These are phyloP conservation scores for Apodemus speciosus DNA, from an alignment of 2,113 vertebrate species.

Conservation along the genomic window DNA sequence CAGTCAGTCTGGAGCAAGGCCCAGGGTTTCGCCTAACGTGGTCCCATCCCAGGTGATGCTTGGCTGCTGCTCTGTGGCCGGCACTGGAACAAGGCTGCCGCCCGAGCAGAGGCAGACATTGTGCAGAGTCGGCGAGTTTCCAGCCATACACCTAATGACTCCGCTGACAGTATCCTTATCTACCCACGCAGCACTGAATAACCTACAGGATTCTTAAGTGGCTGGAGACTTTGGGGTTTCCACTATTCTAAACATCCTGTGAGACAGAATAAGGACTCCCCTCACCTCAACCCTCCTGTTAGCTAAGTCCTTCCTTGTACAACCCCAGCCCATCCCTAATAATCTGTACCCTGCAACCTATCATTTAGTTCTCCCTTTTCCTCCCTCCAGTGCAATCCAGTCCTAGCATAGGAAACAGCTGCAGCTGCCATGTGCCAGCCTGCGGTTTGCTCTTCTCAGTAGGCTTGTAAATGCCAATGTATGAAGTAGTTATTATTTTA, in stretches of 20 bases:
- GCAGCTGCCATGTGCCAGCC: background rate
- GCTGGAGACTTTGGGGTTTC: background rate
- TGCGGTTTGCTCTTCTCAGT: background rate
- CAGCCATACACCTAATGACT: background rate
- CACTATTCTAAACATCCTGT: background rate
- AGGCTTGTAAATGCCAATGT: constrained; percentile 4
- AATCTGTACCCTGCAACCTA: background rate
- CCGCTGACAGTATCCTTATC: background rate
- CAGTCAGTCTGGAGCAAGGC: background rate
- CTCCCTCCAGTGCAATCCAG: background rate
- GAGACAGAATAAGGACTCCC: background rate
- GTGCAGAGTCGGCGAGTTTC: background rate
- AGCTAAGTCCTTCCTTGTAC: background rate
- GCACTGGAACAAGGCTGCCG: background rate
- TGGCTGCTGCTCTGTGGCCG: background rate
- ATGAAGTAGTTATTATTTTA: constrained; percentile 13
- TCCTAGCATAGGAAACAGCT: constrained; percentile 18
- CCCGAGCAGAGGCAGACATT: background rate
- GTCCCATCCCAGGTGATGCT: background rate
- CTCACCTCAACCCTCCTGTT: background rate
- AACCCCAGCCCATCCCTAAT: background rate
- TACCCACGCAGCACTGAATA: background rate
- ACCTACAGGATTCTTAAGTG: background rate
- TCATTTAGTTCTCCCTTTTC: background rate
- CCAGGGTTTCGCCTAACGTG: constrained; percentile 9